Base-by-base conservation (phyloP, 2,888 invertebrate genomes). In the Alviniconcha strummeri region DNA sequence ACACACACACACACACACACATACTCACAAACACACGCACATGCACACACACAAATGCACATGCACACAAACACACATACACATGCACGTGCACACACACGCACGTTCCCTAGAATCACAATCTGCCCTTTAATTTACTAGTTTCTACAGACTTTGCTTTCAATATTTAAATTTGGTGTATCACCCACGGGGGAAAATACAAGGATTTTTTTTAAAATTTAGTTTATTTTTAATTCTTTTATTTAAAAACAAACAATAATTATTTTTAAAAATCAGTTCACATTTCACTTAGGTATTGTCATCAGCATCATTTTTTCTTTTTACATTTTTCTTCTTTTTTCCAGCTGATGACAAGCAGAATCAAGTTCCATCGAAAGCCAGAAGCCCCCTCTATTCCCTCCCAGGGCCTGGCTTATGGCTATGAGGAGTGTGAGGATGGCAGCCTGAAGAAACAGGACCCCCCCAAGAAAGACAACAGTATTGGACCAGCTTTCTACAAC, bases 361-460 rank as follows among this genome's bases (percentile, higher is more conserved):
- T 93, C 9, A 92, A 91, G 85, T 93, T 92, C 83, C 90, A 92
- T 82, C 89, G 93, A 13, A 92, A 93, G 86, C 91, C 92, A 19
- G 92, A 92, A 74, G 93, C 94, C 4, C 94, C 94, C 6, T 93
- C 93, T 52, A 94, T 94, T 71, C 94, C 94, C 0, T 90, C 90
- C 79, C 92, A 93, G 9, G 92, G 93, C 54, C 91, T 92, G 86
- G 92, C 94, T 3, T 94, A 91, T 85, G 94, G 94, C 0, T 94
- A 92, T 86, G 94, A 94, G 87, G 94, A 94, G 86, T 92, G 92
- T 87, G 92, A 93, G 13, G 92, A 93, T 87, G 94, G 94, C 7
- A 90, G 91, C 4, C 87, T 94, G 36, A 90, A 91, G 84, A 93
- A 92, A 85, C 94, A 94, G 83, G 91, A 91, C 13, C 89, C 93